Conservation (phyloP, 2,113 vertebrate genomes). For the Ptilonorhynchus violaceus region DNA sequence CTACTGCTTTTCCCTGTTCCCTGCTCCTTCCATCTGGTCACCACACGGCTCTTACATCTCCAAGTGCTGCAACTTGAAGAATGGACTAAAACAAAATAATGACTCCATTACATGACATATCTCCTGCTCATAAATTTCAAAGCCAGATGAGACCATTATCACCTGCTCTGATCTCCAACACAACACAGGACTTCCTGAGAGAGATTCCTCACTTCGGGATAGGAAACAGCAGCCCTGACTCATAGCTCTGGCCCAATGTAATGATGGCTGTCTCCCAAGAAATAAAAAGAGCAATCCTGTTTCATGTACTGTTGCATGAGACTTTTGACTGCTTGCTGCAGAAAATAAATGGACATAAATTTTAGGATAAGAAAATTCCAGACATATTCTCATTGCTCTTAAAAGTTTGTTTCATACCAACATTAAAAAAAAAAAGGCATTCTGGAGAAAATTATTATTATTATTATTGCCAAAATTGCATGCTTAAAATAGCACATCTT, state of each 20-base stretch:
- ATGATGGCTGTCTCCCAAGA: slow-evolving; percentile 21
- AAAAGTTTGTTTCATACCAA: neutral
- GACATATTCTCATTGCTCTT: neutral
- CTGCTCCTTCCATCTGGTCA: slow-evolving; percentile 26
- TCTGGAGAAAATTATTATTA: neutral
- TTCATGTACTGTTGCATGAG: neutral
- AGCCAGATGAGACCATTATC: slow-evolving; percentile 61
- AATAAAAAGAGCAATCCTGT: slow-evolving; percentile 6
- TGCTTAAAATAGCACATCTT: neutral
- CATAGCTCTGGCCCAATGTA: slow-evolving; percentile 24
- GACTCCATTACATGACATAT: slow-evolving; percentile 46
- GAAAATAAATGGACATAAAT: neutral
- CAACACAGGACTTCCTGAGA: slow-evolving; percentile 59
- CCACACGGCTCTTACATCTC: slow-evolving; percentile 15
- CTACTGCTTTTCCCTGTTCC: neutral
- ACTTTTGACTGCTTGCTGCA: neutral
- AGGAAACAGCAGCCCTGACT: slow-evolving; percentile 56
- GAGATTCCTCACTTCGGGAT: slow-evolving; percentile 47
- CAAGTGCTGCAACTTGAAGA: slow-evolving; percentile 5
- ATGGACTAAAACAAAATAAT: slow-evolving; percentile 45
- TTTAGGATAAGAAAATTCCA: neutral
- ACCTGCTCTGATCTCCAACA: slow-evolving; percentile 60
- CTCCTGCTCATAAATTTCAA: slow-evolving; percentile 53
- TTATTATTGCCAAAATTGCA: neutral
- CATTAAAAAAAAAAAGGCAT: neutral